Percentiles rank a stretch among this genome's conserved stretches.
phyloP scores from a whole-genome alignment of 2,113 vertebrate species.

The Gobius niger region DNA sequence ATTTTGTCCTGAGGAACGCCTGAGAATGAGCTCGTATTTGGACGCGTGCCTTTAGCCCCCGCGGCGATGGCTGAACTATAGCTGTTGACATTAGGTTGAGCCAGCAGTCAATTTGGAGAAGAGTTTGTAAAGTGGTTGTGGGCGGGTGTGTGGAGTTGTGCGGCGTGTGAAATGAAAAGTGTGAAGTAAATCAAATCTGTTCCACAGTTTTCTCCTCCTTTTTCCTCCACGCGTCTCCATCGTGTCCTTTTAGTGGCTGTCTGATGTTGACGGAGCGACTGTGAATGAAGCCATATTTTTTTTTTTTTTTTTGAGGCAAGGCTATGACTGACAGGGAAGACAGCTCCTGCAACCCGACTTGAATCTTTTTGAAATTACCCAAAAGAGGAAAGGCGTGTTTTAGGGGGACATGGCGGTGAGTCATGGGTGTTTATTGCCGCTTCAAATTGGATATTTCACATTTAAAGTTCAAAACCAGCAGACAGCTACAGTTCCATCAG shows the following conservation, averaged over 20 bases:
- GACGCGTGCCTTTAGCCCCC: neutral
- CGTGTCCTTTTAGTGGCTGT: slow-evolving; percentile 2
- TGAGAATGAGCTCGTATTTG: neutral
- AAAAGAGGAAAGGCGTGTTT: slow-evolving; percentile 2
- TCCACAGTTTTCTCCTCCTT: slow-evolving; percentile 1
- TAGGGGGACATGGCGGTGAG: slow-evolving; percentile 9
- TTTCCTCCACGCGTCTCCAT: no score
- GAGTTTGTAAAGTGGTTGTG: slow-evolving; percentile 18
- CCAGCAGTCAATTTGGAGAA: slow-evolving; percentile 14
- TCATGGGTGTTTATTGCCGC: slow-evolving; percentile 1
- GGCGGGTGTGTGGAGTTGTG: neutral
- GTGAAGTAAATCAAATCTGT: slow-evolving; percentile 15
- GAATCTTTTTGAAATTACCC: slow-evolving; percentile 27
- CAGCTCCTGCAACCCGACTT: slow-evolving; percentile 21
- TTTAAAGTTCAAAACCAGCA: neutral
- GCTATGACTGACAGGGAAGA: slow-evolving; percentile 12
- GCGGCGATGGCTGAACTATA: neutral
- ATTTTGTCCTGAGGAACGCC: neutral
- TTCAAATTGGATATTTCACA: slow-evolving; percentile 32
- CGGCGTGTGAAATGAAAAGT: slow-evolving; percentile 13
- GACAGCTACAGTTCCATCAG: neutral
- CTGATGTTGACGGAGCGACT: neutral
- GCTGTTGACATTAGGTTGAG: slow-evolving; percentile 4
- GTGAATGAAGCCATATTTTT: slow-evolving; percentile 16
- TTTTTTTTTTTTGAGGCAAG: neutral